A percentile compares a stretch with the other conserved stretches of the same genome.
Conservation (phyloP, 2,888 invertebrate species). For the Omphaloscelis lunosa region DNA sequence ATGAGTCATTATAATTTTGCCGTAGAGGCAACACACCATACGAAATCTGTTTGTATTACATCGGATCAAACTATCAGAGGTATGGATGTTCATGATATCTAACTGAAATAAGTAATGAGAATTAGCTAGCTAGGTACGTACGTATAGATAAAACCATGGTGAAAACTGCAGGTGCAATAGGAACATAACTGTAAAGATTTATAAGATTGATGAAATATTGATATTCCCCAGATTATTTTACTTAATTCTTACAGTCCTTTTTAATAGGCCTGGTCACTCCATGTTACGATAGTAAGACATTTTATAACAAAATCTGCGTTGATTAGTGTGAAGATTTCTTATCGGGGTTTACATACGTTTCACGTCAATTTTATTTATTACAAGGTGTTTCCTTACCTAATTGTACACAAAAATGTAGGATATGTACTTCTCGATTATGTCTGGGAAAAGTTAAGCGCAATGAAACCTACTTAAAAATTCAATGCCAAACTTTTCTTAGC, state of each 20-base stretch:
- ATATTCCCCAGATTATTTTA: background rate
- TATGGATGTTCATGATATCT: constrained; percentile 13
- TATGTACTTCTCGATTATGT: background rate
- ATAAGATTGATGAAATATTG: background rate
- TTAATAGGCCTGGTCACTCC: background rate
- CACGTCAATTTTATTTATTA: background rate
- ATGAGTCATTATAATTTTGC: background rate
- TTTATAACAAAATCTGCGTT: background rate
- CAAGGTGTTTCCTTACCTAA: background rate
- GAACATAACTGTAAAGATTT: too few relatives aligned
- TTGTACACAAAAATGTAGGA: background rate
- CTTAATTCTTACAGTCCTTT: background rate
- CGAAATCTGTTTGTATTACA: constrained; percentile 9
- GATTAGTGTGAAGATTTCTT: background rate
- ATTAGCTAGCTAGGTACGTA: background rate
- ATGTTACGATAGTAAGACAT: background rate
- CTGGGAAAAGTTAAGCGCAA: background rate
- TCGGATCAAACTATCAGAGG: constrained; percentile 35
- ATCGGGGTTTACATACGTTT: background rate
- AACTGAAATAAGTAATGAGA: background rate
- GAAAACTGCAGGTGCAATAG: too few relatives aligned
- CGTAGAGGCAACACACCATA: background rate
- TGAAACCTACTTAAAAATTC: background rate
- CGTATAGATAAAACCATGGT: background rate
- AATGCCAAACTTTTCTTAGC: background rate